Evolutionary conservation across 2,797 vertebrate species (phyloP).

Genomic region (Cygnus olor): DNA sequence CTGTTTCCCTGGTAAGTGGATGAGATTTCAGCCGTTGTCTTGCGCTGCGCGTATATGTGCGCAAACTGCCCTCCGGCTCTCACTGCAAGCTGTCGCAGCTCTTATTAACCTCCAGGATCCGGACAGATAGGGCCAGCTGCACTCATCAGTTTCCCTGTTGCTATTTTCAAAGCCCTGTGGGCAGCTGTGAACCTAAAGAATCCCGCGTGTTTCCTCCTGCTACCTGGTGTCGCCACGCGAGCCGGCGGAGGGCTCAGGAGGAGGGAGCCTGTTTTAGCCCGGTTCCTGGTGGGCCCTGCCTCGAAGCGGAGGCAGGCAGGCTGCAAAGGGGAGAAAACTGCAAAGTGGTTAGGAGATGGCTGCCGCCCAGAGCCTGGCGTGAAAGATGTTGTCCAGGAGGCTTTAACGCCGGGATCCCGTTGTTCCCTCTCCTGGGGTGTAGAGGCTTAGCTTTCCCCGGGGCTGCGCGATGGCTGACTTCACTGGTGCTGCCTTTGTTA

Average conservation of each 20-base stretch:
- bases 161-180: constrained; percentile 17
- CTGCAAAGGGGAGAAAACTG: fast-evolving
- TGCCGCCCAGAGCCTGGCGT: background rate
- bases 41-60: fast-evolving
- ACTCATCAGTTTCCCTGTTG: background rate
- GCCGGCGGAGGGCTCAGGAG: background rate
- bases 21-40: background rate
- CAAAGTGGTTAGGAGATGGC: background rate
- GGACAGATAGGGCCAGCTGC: constrained; percentile 28
- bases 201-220: background rate
- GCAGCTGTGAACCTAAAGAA: constrained; percentile 7
- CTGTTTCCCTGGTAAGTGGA: background rate
- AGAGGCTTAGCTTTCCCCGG: background rate
- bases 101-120: background rate
- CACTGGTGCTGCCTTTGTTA: background rate
- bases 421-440: background rate
- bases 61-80: background rate
- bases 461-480: background rate
- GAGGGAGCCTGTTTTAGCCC: background rate
- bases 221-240: background rate
- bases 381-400: background rate
- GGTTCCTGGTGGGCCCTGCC: background rate
- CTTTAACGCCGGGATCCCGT: background rate
- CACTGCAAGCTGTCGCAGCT: background rate
- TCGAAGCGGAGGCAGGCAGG: background rate